Conservation (phyloP, 2,113 vertebrate species). For the Chiloscyllium plagiosum region DNA sequence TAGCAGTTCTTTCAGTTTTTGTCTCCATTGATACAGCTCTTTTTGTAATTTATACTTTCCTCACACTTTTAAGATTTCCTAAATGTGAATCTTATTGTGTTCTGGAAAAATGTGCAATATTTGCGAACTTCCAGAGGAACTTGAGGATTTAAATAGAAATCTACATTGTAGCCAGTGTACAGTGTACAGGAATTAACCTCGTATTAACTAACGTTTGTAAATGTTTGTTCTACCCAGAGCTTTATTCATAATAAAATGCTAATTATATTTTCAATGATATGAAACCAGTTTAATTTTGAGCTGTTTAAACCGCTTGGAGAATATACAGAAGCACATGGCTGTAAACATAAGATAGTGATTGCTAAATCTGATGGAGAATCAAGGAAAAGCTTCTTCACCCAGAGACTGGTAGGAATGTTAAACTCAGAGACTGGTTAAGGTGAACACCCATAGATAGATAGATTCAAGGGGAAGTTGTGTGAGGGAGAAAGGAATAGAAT, state of each 20-base stretch:
- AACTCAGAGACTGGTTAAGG: background rate
- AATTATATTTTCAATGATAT: background rate
- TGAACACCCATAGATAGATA: background rate
- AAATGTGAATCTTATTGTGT: background rate
- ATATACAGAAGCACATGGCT: background rate
- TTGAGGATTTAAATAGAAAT: background rate
- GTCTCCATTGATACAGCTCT: no score
- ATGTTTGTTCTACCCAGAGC: background rate
- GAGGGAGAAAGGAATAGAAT: background rate
- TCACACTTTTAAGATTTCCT: background rate
- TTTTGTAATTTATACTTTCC: background rate
- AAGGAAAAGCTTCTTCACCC: background rate
- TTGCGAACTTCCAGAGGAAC: background rate
- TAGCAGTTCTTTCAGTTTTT: no score
- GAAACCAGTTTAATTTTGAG: background rate
- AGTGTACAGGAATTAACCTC: background rate
- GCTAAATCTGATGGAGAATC: background rate
- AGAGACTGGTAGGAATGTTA: background rate
- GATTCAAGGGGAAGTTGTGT: background rate
- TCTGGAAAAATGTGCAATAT: background rate
- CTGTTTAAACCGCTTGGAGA: background rate
- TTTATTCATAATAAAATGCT: background rate
- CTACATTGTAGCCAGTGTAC: background rate
- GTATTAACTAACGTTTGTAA: background rate
- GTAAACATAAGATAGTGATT: background rate